A percentile compares a stretch with the other conserved stretches of the same genome.
These are phyloP conservation scores for Proisotoma minuta DNA, from an alignment of 2,888 invertebrate species.

Conservation along the genomic window DNA sequence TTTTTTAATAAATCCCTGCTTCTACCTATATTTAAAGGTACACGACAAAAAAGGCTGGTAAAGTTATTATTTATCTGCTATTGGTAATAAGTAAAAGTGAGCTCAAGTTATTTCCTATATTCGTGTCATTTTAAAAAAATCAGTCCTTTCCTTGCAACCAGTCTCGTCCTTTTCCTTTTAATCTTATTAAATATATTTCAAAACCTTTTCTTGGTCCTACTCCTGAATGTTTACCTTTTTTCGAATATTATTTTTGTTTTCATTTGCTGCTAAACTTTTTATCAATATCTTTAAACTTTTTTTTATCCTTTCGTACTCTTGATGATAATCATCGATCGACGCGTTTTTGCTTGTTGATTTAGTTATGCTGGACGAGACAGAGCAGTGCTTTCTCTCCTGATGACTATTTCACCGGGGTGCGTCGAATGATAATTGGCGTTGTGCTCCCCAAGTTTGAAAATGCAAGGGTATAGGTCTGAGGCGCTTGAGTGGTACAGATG, in stretches of 20 bases:
- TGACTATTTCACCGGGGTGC: conserved; percentile 32
- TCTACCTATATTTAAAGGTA: too few species aligned
- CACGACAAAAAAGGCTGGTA: too few species aligned
- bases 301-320: background rate
- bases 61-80: too few species aligned
- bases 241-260: background rate
- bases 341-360: background rate
- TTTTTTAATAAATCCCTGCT: too few species aligned
- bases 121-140: conserved; percentile 18
- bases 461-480: conserved; percentile 46
- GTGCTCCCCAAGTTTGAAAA: conserved; percentile 41
- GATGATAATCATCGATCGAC: too few species aligned
- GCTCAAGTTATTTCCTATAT: conserved; percentile 4
- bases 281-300: background rate
- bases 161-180: conserved; percentile 12
- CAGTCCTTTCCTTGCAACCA: conserved; percentile 18
- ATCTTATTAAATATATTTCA: background rate
- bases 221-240: background rate
- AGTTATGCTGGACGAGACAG: background rate
- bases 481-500: conserved; percentile 42
- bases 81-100: too few species aligned
- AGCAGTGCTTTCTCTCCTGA: too few species aligned
- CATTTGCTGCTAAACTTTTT: background rate
- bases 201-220: conserved; percentile 4
- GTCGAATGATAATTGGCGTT: conserved; percentile 46